Evolutionary conservation across 2,888 invertebrate genomes (phyloP), one percentile per base, ranked within the genome.

Genomic region (Charanyca ferruginea): DNA sequence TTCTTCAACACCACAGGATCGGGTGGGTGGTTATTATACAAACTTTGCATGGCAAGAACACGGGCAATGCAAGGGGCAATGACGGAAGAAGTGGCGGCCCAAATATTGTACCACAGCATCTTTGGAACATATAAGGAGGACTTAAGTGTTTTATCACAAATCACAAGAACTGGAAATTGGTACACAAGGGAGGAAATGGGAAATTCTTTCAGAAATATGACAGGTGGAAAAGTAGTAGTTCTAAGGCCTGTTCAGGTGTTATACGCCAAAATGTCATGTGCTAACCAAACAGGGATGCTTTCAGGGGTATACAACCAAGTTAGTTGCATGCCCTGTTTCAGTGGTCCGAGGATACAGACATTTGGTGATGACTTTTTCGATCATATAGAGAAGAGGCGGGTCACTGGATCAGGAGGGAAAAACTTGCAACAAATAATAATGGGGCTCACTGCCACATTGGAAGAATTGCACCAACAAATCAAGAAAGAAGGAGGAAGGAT

Each of bases 101-200:
- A 84, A 52, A 65, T 78, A 0, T 66, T 80, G 0, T 82, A 75
- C 23, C 81, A 82, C 55, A 25, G 78, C 0, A 77, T 81, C 0
- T 84, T 83, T 23, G 78, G 80, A 0, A 81, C 81, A 6, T 83
- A 54, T 7, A 80, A 79, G 20, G 81, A 84, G 13, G 82, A 82
- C 16, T n/a, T 80, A 0, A 44, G 58, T 0, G 35, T 81, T 6
- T 44, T 83, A 1, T 18, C 61, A 0, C 45, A 45, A 9, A 45
- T 52, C 2, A 61, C 61, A 0, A 44, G 20, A 2, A 18, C 38
- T 1, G 42, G 20, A 9, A 51, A 18, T 0, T 79, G 73, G 79
- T 72, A 38, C 25, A 79, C 77, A 5, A 51, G 75, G 28, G 79
- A 80, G 16, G 61, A 77, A 11, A 48, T 81, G 52, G 79, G 76